Base-by-base conservation (phyloP, 1,140 invertebrate genomes). In the Diorhabda elongata region DNA sequence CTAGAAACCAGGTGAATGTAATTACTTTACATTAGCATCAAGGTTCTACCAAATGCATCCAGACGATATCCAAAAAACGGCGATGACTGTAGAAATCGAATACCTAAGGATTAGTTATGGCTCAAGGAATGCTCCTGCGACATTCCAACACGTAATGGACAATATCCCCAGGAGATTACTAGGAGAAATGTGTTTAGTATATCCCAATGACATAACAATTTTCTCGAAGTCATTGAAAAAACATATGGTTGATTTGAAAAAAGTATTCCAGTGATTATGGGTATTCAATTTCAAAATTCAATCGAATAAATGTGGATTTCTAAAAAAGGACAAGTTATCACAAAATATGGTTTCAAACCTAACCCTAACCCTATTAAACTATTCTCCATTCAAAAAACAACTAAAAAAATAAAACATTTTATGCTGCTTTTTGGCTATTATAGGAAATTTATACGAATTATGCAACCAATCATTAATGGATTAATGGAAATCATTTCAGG, bases 31-130 rank as follows among this genome's bases (percentile, higher is more conserved):
- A 5, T 66, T 83, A 5, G 73, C 70, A 0, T 76, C 71, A 11
- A 83, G 85, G 4, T 85, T 81, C 69, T 81, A 79, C 71, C 83
- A 87, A 71, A 77, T 85, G 4, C 71, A 77, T 4, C 56, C 64
- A 52, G 63, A 74, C 3, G 75, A 78, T 64, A 77, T 67, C 42
- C n/a, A 70, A 2, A 84, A 84, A 74, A 84, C 83, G 3, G 82
- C 80, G 0, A 83, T 83, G 63, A 72, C 71, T 2, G 78, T 74
- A 2, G 73, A 74, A 8, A 67, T 71, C 65, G 74, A 83, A 71
- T 83, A 74, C 61, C 42, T 61, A 9, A 42, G 75, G 57, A 80
- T 80, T 77, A 72, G 74, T 8, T 76, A 78, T 44, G 77, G 79
- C 4, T 58, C 79, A 3, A 74, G 75, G 61, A 81, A 69, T 62